These are phyloP conservation scores for Tipula lateralis DNA, from an alignment of 2,888 invertebrate genomes.

Conservation along the genomic window DNA sequence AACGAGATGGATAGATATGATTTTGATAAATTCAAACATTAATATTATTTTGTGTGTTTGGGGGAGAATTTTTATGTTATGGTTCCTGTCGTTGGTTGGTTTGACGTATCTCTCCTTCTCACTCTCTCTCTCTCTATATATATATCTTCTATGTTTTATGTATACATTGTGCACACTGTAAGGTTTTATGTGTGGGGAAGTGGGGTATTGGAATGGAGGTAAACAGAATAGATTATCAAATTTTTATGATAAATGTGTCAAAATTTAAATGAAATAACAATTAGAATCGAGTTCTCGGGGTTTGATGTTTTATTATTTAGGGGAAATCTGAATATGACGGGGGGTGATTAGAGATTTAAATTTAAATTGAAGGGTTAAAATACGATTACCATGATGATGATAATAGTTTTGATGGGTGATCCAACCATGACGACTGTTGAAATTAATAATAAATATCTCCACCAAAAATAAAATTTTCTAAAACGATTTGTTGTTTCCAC, in stretches of 20 bases:
- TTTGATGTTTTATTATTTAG: neutral
- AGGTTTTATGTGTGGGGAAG: neutral
- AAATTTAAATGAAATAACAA: constrained; percentile 28
- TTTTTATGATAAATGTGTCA: constrained; percentile 28
- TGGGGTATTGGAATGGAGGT: neutral
- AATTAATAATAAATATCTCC: neutral
- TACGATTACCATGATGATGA: constrained; percentile 4
- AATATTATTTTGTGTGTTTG: constrained; percentile 13
- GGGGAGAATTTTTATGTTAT: neutral
- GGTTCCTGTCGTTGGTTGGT: neutral
- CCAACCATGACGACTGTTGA: constrained; percentile 20
- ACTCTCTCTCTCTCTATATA: no score
- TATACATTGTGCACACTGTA: neutral
- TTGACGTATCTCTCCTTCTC: neutral
- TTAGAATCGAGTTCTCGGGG: neutral
- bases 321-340: neutral
- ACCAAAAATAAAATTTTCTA: neutral
- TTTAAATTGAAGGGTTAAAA: constrained; percentile 3
- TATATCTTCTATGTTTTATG: neutral
- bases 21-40: neutral
- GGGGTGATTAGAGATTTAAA: constrained; percentile 12
- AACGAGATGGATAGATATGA: constrained; percentile 9
- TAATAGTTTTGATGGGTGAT: neutral
- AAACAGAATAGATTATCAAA: constrained; percentile 20
- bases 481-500: neutral